Base-by-base conservation (phyloP, 1,140 invertebrate species). In the Ceratina japonica region DNA sequence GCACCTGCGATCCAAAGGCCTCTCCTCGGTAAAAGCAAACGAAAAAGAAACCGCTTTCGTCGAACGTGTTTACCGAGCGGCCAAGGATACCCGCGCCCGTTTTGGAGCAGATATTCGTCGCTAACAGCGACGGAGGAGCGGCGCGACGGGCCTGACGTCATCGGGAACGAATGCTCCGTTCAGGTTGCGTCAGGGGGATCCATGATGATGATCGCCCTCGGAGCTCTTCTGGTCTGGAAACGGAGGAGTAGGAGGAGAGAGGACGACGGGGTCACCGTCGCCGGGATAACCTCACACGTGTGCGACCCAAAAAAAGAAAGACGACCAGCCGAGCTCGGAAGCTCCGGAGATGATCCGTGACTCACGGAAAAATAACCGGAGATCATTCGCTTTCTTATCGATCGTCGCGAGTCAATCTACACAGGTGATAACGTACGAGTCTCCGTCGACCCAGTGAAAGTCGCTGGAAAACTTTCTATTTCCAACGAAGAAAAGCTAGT, bases 241-340 rank as follows among this genome's bases (percentile, higher is more conserved):
- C 71, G 86, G 51, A 63, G 78, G 61, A 68, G 62, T 37, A 74
- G 84, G 71, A 69, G 84, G 27, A 31, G 27, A 31, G n/a, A 87
- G 84, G 80, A 87, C 82, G 87, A 82, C 85, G 85, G 87, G 89
- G 87, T 89, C 87, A 89, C 86, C 80, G 74, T 86, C 80, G 74
- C 31, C 64, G 80, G 88, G 87, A 89, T 89, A 90, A 90, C 89
- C 89, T 87, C 88, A 87, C 88, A 89, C 89, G 88, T 89, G 89
- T 89, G 86, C 86, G 83, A 64, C 75, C 83, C 65, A 79, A 88
- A 88, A 89, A 87, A 84, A 79, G 75, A 73, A 77, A 78, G 75
- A 69, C 75, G 31, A 44, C 37, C 3, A 44, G 37, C 0, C 52
- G 37, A 66, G 64, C 20, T 80, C 62, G 59, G 80, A 65, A 71